Base-by-base conservation (phyloP, 64 coral and sea anemone species). In the Anthopleura sola region DNA sequence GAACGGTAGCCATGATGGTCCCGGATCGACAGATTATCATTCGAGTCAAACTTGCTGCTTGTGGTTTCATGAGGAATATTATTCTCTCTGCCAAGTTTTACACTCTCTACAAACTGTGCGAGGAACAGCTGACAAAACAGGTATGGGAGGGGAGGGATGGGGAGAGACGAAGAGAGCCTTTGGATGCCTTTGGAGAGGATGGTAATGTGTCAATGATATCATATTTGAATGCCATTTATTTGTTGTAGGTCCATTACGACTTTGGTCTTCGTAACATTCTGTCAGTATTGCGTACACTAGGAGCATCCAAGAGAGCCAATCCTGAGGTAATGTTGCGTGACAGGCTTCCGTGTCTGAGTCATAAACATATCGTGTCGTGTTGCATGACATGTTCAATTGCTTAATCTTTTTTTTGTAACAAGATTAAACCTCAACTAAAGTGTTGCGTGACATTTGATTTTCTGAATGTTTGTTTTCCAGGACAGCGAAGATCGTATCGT, bases 11-110 rank as follows among this genome's bases (percentile, higher is more conserved):
- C 23, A 98, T 98, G 96, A 98, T 98, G 96, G 96, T 98, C 18
- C 96, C 96, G 31, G 96, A 98, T 79, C 56, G 96, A 81, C 96
- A 98, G 90, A 98, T 98, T 86, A 98, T 98, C 60, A 98, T 98
- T 49, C 89, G 96, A 75, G 96, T 98, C 17, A 98, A 98, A 62
- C 85, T 98, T 8, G 96, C 96, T 6, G 83, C 96, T 47, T 92
- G 92, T 68, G 96, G 96, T 89, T 98, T 98, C 40, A 94, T 92
- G 64, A 91, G 85, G 60, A 98, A 98, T 32, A 86, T 98, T 16
- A 88, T 86, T 57, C 86, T 98, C 37, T 69, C 96, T 26, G 90
- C 90, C 55, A 98, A 98, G 85, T 98, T 98, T 71, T 98, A 90
- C 69, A 98, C 96, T 19, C 85, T 98, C 29, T 98, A 98, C 84